Evolutionary conservation across 2,113 vertebrate genomes (phyloP).

Genomic region (Oxyura jamaicensis): DNA sequence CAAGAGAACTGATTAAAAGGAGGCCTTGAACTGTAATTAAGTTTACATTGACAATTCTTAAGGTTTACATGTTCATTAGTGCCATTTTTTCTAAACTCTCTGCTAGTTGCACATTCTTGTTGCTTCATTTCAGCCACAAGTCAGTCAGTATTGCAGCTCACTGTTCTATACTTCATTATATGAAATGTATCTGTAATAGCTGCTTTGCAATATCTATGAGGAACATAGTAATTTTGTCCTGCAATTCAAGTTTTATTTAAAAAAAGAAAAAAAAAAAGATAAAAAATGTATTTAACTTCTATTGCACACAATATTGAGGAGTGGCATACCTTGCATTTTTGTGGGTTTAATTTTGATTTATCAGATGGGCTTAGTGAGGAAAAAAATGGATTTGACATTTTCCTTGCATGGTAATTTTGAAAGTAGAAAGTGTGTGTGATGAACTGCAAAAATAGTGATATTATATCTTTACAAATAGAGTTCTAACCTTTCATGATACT

Average conservation of each 20-base stretch:
- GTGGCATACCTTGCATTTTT: not conserved
- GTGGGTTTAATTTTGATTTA: not conserved
- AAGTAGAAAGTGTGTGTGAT: not conserved
- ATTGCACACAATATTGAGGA: not conserved
- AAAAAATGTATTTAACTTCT: not conserved
- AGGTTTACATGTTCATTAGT: not conserved
- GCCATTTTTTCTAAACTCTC: not conserved
- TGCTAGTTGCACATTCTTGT: not conserved
- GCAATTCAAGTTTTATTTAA: not conserved
- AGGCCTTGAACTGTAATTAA: not conserved
- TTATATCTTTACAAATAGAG: accelerated
- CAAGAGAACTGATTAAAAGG: not conserved
- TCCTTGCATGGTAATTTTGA: not conserved
- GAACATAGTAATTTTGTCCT: not conserved
- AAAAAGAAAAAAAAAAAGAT: not conserved
- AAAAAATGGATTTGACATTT: not conserved
- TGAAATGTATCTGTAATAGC: not conserved
- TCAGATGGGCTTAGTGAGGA: not conserved
- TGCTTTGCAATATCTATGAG: not conserved
- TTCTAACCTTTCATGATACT: not conserved
- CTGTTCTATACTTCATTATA: not conserved
- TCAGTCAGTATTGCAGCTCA: not conserved
- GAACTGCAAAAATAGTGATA: not conserved
- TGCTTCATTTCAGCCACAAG: not conserved
- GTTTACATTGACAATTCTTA: not conserved